Evolutionary conservation across 2,113 vertebrate genomes (phyloP).

Genomic region (Chiloscyllium plagiosum): DNA sequence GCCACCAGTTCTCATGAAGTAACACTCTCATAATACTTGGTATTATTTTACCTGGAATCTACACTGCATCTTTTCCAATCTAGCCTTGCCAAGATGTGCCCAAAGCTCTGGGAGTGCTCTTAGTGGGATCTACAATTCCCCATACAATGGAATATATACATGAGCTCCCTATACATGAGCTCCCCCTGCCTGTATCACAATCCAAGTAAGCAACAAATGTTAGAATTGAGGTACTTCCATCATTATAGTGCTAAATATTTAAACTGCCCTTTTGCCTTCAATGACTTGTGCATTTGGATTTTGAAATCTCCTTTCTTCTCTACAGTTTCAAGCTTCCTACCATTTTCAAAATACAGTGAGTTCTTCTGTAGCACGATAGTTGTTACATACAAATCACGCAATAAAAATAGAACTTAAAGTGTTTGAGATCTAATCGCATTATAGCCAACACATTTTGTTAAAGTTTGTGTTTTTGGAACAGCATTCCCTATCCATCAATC

Average conservation of each 20-base stretch:
- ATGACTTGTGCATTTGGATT: neutral
- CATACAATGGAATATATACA: neutral
- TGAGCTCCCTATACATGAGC: neutral
- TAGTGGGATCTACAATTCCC: neutral
- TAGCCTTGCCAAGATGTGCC: neutral
- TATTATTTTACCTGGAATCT: neutral
- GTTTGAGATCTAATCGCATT: too few relatives aligned
- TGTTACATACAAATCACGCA: too few relatives aligned
- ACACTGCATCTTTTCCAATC: neutral
- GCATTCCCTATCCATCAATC: too few relatives aligned
- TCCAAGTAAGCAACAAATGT: too few relatives aligned
- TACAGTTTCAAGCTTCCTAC: neutral
- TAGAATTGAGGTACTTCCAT: too few relatives aligned
- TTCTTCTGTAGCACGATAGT: too few relatives aligned
- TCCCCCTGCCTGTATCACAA: neutral
- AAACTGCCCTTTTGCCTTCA: neutral
- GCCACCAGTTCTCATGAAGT: neutral
- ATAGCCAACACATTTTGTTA: too few relatives aligned
- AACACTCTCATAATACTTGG: neutral
- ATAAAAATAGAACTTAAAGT: too few relatives aligned
- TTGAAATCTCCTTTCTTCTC: neutral
- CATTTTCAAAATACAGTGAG: neutral
- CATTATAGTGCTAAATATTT: neutral
- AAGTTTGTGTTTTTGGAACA: too few relatives aligned
- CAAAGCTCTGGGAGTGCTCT: neutral